Conservation (phyloP, 2,888 invertebrate genomes). For the Nymphalis polychloros region DNA sequence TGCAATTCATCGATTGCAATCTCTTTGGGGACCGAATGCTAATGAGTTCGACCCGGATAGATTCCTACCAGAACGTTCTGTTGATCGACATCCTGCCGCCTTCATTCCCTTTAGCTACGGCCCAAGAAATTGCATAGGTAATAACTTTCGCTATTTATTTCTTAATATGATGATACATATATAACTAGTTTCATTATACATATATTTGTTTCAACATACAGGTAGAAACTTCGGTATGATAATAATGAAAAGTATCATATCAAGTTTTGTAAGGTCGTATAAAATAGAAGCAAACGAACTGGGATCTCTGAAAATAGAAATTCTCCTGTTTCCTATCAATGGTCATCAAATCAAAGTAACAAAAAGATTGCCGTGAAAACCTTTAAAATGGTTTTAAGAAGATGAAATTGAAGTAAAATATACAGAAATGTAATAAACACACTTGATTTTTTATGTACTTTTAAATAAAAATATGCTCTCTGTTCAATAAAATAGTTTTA, state of each 20-base stretch:
- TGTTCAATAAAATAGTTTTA: too few species aligned
- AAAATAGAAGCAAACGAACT: slow-evolving; percentile 60
- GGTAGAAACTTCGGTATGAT: slow-evolving; percentile 74
- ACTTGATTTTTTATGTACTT: too few species aligned
- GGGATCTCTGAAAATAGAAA: slow-evolving; percentile 65
- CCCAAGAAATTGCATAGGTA: slow-evolving; percentile 73
- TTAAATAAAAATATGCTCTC: too few species aligned
- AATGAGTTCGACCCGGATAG: slow-evolving; percentile 83
- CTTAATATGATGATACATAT: too few species aligned
- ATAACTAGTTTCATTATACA: not conserved
- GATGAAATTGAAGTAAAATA: too few species aligned
- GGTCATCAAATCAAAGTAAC: slow-evolving; percentile 63
- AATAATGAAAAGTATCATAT: slow-evolving; percentile 66
- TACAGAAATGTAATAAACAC: too few species aligned
- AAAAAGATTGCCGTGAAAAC: slow-evolving; percentile 38
- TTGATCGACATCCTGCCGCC: slow-evolving; percentile 68
- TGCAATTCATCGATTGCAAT: slow-evolving; percentile 73
- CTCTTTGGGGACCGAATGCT: slow-evolving; percentile 80
- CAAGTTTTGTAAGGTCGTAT: slow-evolving; percentile 59
- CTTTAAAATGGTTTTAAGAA: too few species aligned
- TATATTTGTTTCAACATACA: slow-evolving; percentile 42
- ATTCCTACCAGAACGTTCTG: slow-evolving; percentile 78
- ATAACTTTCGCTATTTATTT: not conserved
- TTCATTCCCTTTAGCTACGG: slow-evolving; percentile 78
- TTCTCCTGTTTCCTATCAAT: slow-evolving; percentile 64